phyloP scores from a whole-genome alignment of 2,113 vertebrate species.

The Erythrolamprus reginae region DNA sequence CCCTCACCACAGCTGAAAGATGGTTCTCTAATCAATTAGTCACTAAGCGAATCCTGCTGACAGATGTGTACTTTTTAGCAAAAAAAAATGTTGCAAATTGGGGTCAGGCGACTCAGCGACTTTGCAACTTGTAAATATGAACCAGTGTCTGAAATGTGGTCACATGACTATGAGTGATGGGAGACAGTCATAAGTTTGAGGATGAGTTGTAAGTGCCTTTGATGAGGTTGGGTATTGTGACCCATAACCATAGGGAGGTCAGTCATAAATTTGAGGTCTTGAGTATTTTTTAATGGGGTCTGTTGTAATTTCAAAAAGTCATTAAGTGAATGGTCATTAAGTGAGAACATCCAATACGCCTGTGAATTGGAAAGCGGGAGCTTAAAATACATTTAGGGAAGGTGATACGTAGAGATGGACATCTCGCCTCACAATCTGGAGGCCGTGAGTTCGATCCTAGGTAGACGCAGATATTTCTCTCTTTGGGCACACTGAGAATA shows the following conservation, averaged over 20 bases:
- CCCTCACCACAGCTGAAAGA: no score
- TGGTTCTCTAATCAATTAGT: no score
- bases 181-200: neutral
- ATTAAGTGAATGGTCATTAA: neutral
- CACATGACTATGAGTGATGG: neutral
- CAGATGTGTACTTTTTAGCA: neutral
- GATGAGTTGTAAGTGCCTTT: neutral
- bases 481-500: no score
- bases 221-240: neutral
- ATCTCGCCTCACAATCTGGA: no score
- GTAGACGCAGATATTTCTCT: no score
- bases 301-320: neutral
- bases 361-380: neutral
- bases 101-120: neutral
- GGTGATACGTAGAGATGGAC: no score
- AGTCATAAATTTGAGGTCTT: neutral
- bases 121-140: neutral
- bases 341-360: neutral
- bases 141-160: neutral
- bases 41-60: neutral
- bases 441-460: no score
- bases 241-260: no score
- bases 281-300: neutral
- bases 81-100: neutral
- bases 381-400: neutral